Evolutionary conservation across 2,797 vertebrate species (phyloP), one percentile per base, ranked within the genome.

Genomic region (Heterohyrax brucei): DNA sequence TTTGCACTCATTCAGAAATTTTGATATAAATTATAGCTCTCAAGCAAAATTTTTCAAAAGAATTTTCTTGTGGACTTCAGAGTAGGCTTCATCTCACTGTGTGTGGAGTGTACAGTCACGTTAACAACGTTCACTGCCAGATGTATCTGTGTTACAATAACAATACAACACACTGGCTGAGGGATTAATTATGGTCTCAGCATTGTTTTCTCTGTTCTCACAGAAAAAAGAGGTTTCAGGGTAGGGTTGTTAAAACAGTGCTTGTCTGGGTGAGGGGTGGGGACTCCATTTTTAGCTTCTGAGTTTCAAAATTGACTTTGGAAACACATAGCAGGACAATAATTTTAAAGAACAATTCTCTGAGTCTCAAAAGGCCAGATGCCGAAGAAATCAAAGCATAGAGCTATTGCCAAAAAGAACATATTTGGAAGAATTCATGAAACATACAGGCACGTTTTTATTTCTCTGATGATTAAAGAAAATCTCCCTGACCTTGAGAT

Each of bases 11-110:
- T 44, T 22, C 87, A 68, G 22, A 14, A 73, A 76, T 85, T 93
- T 87, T 50, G 53, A 26, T 77, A 77, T 66, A 72, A 82, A 89
- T 83, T 93, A 59, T 56, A 18, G 61, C 13, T 80, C 59, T 85
- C 21, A 56, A 46, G 86, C n/a, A 62, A 91, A 90, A 72, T 21
- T 33, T 59, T 70, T 95, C n/a, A 53, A 26, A 79, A 28, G 18
- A 50, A 50, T 73, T 77, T 68, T 73, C 24, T 53, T 26, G 16
- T 76, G 61, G 87, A 46, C 46, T 59, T 56, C 62, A 30, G 26
- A 83, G 50, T 12, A 12, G 22, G 7, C 22, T 82, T 62, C 22
- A 10, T 22, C 28, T 84, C 33, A 26, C 44, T 39, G 8, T 4
- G 7, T 53, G n/a, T 7, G 28, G 50, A 2, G 10, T 66, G 6